A percentile compares a stretch with the other conserved stretches of the same genome.
Conservation (phyloP, 2,113 vertebrate genomes). For the Carassius carassius region DNA sequence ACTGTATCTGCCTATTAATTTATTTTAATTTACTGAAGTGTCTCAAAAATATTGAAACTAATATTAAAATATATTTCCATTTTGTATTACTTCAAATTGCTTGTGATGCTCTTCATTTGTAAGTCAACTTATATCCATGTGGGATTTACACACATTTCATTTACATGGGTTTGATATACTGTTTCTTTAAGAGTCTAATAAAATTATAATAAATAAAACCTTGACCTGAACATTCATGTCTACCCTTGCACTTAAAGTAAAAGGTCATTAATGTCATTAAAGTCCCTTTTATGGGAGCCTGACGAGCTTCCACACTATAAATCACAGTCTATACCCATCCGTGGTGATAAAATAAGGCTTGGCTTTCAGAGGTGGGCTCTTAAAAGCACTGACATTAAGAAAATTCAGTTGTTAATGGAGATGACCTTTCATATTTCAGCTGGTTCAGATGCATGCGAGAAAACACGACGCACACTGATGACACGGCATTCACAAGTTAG, state of each 20-base stretch:
- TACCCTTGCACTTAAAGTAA: slow-evolving; percentile 38
- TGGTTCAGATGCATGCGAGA: slow-evolving; percentile 19
- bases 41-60: not conserved
- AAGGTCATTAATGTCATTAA: slow-evolving; percentile 38
- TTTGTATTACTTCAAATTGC: not conserved
- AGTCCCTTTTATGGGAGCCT: not conserved
- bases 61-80: not conserved
- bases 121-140: not conserved
- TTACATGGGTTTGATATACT: not conserved
- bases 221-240: not conserved
- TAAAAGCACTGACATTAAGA: slow-evolving; percentile 56
- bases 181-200: not conserved
- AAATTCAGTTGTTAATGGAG: slow-evolving; percentile 50
- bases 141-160: not conserved
- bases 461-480: slow-evolving; percentile 27
- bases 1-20: not conserved
- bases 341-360: slow-evolving; percentile 31
- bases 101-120: not conserved
- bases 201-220: not conserved
- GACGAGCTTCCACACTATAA: slow-evolving; percentile 1
- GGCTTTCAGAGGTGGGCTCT: slow-evolving; percentile 43
- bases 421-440: slow-evolving; percentile 57
- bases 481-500: slow-evolving; percentile 17
- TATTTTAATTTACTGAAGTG: not conserved
- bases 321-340: not conserved